These are phyloP conservation scores for Drosophila ficusphila DNA, from an alignment of 1,140 invertebrate genomes.

Conservation along the genomic window DNA sequence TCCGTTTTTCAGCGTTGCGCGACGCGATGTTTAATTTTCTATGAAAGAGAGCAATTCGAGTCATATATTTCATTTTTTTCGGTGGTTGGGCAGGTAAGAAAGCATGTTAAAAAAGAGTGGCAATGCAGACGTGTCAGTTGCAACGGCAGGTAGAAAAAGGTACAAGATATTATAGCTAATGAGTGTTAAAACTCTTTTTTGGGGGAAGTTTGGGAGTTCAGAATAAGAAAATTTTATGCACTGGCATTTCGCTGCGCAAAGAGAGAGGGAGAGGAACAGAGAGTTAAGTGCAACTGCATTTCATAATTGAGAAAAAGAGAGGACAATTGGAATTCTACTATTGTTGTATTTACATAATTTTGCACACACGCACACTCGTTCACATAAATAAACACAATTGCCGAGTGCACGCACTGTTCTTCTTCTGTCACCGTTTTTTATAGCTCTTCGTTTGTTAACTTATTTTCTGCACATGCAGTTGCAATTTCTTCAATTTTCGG, in stretches of 20 bases:
- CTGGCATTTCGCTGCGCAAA: constrained; percentile 42
- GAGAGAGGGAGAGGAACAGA: background rate
- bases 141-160: constrained; percentile 13
- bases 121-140: constrained; percentile 43
- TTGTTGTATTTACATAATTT: constrained; percentile 79
- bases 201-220: background rate
- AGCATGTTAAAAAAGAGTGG: constrained; percentile 35
- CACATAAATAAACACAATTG: constrained; percentile 26
- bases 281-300: constrained; percentile 39
- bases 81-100: constrained; percentile 59
- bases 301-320: constrained; percentile 41
- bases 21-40: constrained; percentile 54
- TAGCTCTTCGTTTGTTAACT: constrained; percentile 12
- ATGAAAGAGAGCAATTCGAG: constrained; percentile 59
- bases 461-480: constrained; percentile 38
- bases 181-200: background rate
- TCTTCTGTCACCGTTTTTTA: constrained; percentile 34
- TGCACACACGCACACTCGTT: constrained; percentile 34
- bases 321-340: constrained; percentile 68
- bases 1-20: constrained; percentile 32
- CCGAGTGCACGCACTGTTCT: constrained; percentile 67
- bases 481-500: constrained; percentile 25
- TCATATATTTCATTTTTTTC: constrained; percentile 24
- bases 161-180: constrained; percentile 5
- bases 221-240: constrained; percentile 45